These are phyloP conservation scores for Pherbina coryleti DNA, from an alignment of 2,888 invertebrate species.

Conservation along the genomic window DNA sequence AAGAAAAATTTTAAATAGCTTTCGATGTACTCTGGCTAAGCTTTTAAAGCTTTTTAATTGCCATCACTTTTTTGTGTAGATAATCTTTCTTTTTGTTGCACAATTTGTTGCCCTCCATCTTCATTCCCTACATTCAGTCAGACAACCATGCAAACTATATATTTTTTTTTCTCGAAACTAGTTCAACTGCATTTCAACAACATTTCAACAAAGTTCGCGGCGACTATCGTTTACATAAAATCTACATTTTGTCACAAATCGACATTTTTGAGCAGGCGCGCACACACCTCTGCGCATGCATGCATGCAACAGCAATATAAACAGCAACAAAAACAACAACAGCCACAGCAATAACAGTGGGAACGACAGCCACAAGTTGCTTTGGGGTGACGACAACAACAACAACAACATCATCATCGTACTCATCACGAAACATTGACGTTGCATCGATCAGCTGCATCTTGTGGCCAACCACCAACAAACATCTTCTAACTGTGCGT, in stretches of 20 bases:
- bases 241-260: slow-evolving; percentile 35
- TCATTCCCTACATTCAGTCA: too few relatives aligned
- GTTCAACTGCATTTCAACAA: slow-evolving; percentile 31
- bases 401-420: neutral
- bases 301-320: neutral
- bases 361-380: neutral
- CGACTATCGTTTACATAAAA: slow-evolving; percentile 19
- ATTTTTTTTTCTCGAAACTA: neutral
- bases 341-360: neutral
- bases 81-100: too few relatives aligned
- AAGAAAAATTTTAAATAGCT: too few relatives aligned
- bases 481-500: slow-evolving; percentile 19
- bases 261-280: slow-evolving; percentile 31
- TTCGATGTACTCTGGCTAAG: too few relatives aligned
- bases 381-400: neutral
- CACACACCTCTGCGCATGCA: neutral
- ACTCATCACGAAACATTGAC: neutral
- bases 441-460: neutral
- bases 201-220: neutral
- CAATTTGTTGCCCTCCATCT: neutral
- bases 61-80: neutral
- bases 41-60: too few relatives aligned
- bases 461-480: neutral
- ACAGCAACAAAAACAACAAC: neutral
- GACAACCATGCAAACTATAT: too few relatives aligned